Percentiles rank a stretch among this genome's conserved stretches.
Conservation (phyloP, 2,888 invertebrate species). For the Arenicola marina region DNA sequence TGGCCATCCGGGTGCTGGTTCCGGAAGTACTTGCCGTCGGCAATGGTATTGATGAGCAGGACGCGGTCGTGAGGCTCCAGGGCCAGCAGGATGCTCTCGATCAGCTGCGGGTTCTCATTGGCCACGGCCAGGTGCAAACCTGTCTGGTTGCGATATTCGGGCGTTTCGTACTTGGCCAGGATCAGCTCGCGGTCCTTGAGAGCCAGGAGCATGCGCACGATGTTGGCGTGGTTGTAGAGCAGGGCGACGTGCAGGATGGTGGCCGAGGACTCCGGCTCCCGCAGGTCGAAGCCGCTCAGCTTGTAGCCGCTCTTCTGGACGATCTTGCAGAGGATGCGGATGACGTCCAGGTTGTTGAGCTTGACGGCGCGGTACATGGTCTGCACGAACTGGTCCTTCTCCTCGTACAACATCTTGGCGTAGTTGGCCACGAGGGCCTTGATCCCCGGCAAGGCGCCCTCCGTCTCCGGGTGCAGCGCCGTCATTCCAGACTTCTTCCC, state of each 20-base stretch:
- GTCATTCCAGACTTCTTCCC: conserved; percentile 28
- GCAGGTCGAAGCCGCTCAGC: conserved; percentile 24
- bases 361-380: conserved; percentile 35
- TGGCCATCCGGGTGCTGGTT: conserved; percentile 29
- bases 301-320: conserved; percentile 26
- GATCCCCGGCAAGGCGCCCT: conserved; percentile 25
- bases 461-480: conserved; percentile 11
- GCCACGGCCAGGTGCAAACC: conserved; percentile 35
- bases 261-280: conserved; percentile 33
- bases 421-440: conserved; percentile 33
- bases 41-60: conserved; percentile 31
- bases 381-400: conserved; percentile 28
- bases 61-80: conserved; percentile 18
- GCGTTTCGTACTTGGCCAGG: conserved; percentile 32
- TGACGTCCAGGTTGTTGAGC: conserved; percentile 33
- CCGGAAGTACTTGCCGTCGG: conserved; percentile 34
- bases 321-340: conserved; percentile 33
- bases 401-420: conserved; percentile 31
- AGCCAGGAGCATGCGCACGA: conserved; percentile 27
- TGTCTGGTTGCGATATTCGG: conserved; percentile 35
- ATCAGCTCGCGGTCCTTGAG: conserved; percentile 29
- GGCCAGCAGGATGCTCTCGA: conserved; percentile 27
- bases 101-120: conserved; percentile 29
- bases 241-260: conserved; percentile 35
- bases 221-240: conserved; percentile 32